Conservation (phyloP, 2,888 invertebrate species). For the Crossocerus cetratus region DNA sequence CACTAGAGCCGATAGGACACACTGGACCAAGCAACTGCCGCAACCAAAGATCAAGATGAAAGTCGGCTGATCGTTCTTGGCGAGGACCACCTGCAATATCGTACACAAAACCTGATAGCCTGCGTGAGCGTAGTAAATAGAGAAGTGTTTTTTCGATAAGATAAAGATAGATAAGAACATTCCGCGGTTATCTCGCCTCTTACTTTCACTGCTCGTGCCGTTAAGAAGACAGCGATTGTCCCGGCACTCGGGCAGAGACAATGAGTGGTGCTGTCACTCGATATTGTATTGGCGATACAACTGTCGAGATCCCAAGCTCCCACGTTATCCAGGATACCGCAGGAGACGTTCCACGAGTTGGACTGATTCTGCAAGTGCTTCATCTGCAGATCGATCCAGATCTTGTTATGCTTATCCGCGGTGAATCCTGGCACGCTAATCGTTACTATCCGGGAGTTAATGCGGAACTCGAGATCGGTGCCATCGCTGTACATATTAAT, state of each 20-base stretch:
- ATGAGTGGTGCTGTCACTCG: slow-evolving; percentile 78
- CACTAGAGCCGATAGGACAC: slow-evolving; percentile 77
- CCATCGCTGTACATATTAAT: slow-evolving; percentile 78
- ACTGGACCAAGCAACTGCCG: slow-evolving; percentile 78
- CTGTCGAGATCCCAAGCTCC: slow-evolving; percentile 82
- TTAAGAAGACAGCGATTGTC: slow-evolving; percentile 82
- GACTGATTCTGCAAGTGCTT: slow-evolving; percentile 77
- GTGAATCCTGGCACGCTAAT: slow-evolving; percentile 68
- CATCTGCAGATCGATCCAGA: slow-evolving; percentile 78
- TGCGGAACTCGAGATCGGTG: slow-evolving; percentile 83
- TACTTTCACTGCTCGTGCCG: slow-evolving; percentile 74
- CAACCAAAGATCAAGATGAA: slow-evolving; percentile 79
- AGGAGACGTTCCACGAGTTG: slow-evolving; percentile 77
- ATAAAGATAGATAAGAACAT: background rate
- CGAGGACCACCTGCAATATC: slow-evolving; percentile 62
- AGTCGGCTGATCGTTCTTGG: slow-evolving; percentile 68
- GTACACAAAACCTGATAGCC: too few species aligned
- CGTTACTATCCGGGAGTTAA: slow-evolving; percentile 81
- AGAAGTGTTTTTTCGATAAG: too few species aligned
- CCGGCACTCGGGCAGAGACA: slow-evolving; percentile 82
- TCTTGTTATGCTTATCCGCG: slow-evolving; percentile 65
- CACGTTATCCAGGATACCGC: slow-evolving; percentile 77
- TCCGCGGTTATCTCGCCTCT: background rate
- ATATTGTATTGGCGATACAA: slow-evolving; percentile 77
- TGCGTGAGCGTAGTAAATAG: too few species aligned